phyloP scores from a whole-genome alignment of 2,113 vertebrate species.

The Oncorhynchus mykiss region DNA sequence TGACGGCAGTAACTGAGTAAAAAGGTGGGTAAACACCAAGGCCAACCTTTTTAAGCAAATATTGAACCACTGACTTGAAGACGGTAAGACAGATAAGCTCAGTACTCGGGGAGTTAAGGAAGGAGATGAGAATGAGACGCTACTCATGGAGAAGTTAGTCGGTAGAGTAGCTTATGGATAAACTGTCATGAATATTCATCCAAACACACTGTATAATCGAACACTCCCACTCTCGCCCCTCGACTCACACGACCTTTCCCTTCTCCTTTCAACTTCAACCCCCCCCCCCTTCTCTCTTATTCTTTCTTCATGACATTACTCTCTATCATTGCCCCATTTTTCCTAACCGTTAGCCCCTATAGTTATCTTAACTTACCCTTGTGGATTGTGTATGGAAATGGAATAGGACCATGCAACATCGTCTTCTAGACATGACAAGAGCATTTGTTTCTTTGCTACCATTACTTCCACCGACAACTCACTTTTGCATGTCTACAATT shows the following conservation, averaged over 20 bases:
- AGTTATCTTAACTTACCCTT: too few relatives aligned
- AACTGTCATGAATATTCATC: conserved; percentile 30
- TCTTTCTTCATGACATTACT: neutral
- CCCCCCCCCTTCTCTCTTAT: neutral
- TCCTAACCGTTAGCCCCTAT: neutral
- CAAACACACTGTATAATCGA: conserved; percentile 17
- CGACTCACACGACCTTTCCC: neutral
- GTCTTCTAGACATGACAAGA: conserved; percentile 47
- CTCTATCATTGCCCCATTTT: neutral
- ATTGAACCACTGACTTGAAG: conserved; percentile 66
- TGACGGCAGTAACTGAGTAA: conserved; percentile 41
- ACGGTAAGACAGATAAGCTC: conserved; percentile 57
- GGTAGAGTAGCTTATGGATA: conserved; percentile 4
- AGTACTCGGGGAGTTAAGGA: conserved; percentile 20
- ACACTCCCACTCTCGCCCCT: conserved; percentile 12
- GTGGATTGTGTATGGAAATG: too few relatives aligned
- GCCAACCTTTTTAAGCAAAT: conserved; percentile 71
- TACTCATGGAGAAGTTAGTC: conserved; percentile 2
- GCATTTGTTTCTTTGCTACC: conserved; percentile 52
- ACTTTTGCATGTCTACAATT: conserved; percentile 58
- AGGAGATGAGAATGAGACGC: conserved; percentile 10
- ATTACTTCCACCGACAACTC: conserved; percentile 46
- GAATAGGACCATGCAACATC: conserved; percentile 25
- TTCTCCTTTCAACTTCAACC: conserved; percentile 3
- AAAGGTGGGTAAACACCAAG: conserved; percentile 63